Conservation (phyloP, 2,797 vertebrate species). For the Sciaenops ocellatus region DNA sequence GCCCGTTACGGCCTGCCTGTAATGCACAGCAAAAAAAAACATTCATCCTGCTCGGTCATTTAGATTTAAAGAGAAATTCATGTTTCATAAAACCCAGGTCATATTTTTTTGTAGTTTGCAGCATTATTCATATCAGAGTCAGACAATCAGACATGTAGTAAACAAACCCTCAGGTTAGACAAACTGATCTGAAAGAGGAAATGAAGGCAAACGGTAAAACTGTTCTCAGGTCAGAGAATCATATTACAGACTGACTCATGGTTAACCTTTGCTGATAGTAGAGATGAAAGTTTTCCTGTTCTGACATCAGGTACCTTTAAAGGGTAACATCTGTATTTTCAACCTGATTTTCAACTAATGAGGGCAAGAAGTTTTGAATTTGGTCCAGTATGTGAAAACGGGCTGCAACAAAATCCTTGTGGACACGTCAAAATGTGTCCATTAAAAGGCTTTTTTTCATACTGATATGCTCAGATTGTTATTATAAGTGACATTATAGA, state of each 20-base stretch:
- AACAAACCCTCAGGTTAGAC: slow-evolving; percentile 1
- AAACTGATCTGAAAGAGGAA: not conserved
- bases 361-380: too few relatives aligned
- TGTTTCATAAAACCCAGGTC: not conserved
- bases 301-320: too few relatives aligned
- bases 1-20: not conserved
- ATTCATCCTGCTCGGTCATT: not conserved
- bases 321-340: too few relatives aligned
- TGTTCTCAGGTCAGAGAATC: not conserved
- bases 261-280: too few relatives aligned
- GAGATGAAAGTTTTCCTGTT: not conserved
- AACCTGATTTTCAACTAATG: too few relatives aligned
- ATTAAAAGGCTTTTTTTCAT: too few relatives aligned
- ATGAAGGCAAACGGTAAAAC: not conserved
- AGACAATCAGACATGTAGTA: not conserved
- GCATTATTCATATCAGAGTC: not conserved
- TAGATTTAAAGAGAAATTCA: not conserved
- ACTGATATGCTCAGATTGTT: too few relatives aligned
- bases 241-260: not conserved
- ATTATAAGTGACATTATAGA: too few relatives aligned
- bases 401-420: too few relatives aligned
- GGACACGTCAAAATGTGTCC: too few relatives aligned
- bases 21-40: slow-evolving; percentile 1
- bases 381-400: too few relatives aligned
- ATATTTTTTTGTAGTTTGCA: not conserved